Base-by-base conservation (phyloP, 2,888 invertebrate species). In the Euspilapteryx auroguttella region DNA sequence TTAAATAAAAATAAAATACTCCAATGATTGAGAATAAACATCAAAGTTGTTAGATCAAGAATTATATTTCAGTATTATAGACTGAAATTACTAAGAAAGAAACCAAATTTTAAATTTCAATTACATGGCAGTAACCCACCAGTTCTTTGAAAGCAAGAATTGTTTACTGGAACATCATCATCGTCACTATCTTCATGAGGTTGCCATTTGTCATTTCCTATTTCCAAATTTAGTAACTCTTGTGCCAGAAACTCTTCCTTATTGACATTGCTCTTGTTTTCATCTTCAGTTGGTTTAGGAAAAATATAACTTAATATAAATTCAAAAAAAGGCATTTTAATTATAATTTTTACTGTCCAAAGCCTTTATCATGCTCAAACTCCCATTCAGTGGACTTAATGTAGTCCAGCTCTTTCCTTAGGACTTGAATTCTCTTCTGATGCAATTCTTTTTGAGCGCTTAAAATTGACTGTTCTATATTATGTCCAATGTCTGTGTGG, bases 321-420 rank as follows among this genome's bases (percentile, higher is more conserved):
- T n/a, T n/a, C n/a, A n/a, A n/a, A n/a, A n/a, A n/a, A n/a, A n/a
- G n/a, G n/a, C n/a, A n/a, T n/a, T n/a, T n/a, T n/a, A 33, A 37
- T 21, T 37, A 39, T 25, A 21, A 14, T 27, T 15, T 14, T n/a
- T 14, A 20, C 25, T 82, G 82, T 12, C 80, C 79, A 50, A 82
- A 79, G 32, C 79, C 83, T 55, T 82, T 85, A 36, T 88, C 87
- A 41, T 82, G 78, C 22, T 86, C 83, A 65, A 86, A 89, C 57
- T 86, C 84, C 90, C 90, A 90, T 47, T 88, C 86, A 1, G 89
- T 89, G 29, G 83, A 80, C 49, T 85, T 87, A n/a, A 90, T 62
- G 48, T 83, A 85, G 39, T 87, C 87, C 31, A 89, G 59, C 58
- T 89, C 87, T 53, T 86, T 88, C 32, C 89, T 73, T 21, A 90